phyloP scores from a whole-genome alignment of 2,888 invertebrate species.

The Neuroscelio doddi region DNA sequence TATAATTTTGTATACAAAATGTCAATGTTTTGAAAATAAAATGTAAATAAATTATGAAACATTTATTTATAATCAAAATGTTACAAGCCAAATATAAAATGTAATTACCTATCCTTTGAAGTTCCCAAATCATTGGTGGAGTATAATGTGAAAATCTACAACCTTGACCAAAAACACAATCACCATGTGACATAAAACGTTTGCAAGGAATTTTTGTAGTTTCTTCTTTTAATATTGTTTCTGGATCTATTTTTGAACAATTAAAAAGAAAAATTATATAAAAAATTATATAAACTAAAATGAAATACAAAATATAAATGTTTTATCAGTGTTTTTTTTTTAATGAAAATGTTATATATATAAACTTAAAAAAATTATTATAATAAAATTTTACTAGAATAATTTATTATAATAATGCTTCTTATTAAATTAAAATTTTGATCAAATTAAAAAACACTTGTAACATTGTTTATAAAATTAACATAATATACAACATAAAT shows the following conservation, averaged over 20 bases:
- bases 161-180: slow-evolving; percentile 78
- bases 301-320: no score
- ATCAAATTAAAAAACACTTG: no score
- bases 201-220: slow-evolving; percentile 77
- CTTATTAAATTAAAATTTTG: no score
- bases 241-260: slow-evolving; percentile 74
- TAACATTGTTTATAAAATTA: no score
- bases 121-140: slow-evolving; percentile 75
- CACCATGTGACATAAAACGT: slow-evolving; percentile 74
- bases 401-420: no score
- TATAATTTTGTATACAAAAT: slow-evolving; percentile 19
- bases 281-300: no score
- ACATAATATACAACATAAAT: no score
- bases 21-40: neutral
- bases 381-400: no score
- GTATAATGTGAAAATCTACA: slow-evolving; percentile 82
- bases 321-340: no score
- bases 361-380: slow-evolving; percentile 17
- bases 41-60: slow-evolving; percentile 1
- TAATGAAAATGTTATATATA: no score
- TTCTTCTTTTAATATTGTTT: slow-evolving; percentile 78
- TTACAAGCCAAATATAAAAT: neutral
- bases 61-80: slow-evolving; percentile 10
- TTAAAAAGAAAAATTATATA: neutral
- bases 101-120: slow-evolving; percentile 73